phyloP scores from a whole-genome alignment of 2,888 invertebrate species.

The Meganola albula region DNA sequence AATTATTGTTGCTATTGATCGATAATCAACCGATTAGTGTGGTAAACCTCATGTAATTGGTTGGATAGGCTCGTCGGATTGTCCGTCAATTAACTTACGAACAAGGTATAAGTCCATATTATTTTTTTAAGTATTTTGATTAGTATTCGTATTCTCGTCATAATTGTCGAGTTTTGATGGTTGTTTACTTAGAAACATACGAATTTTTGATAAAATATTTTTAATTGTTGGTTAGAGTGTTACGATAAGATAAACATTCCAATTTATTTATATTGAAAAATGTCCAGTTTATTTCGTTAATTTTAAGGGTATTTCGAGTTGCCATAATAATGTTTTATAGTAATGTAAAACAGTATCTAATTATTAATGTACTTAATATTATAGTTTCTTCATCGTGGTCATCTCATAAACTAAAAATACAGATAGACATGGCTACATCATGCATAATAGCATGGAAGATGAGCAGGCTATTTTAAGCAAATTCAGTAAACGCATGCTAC shows the following conservation, averaged over 20 bases:
- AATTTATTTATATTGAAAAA: slow-evolving; percentile 43
- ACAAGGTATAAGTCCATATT: slow-evolving; percentile 64
- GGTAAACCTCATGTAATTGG: slow-evolving; percentile 24
- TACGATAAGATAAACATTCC: slow-evolving; percentile 58
- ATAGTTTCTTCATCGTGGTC: slow-evolving; percentile 29
- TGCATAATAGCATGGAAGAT: too few species aligned
- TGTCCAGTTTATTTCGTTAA: slow-evolving; percentile 32
- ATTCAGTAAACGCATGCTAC: too few species aligned
- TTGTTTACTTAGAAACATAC: slow-evolving; percentile 42
- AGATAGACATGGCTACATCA: too few species aligned
- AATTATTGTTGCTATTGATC: too few species aligned
- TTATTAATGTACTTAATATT: slow-evolving; percentile 69
- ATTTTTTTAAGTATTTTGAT: slow-evolving; percentile 64
- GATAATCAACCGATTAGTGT: too few species aligned
- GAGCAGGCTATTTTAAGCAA: too few species aligned
- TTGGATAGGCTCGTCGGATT: slow-evolving; percentile 42
- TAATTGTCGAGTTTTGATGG: slow-evolving; percentile 38
- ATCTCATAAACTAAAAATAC: slow-evolving; percentile 27
- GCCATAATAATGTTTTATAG: slow-evolving; percentile 61
- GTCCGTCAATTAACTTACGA: slow-evolving; percentile 63
- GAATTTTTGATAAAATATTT: slow-evolving; percentile 51
- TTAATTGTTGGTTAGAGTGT: slow-evolving; percentile 55
- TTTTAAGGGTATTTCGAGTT: slow-evolving; percentile 51
- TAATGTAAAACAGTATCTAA: slow-evolving; percentile 41
- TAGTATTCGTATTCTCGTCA: slow-evolving; percentile 38